Conservation (phyloP, 2,888 invertebrate species). For the Trimorus sp. region DNA sequence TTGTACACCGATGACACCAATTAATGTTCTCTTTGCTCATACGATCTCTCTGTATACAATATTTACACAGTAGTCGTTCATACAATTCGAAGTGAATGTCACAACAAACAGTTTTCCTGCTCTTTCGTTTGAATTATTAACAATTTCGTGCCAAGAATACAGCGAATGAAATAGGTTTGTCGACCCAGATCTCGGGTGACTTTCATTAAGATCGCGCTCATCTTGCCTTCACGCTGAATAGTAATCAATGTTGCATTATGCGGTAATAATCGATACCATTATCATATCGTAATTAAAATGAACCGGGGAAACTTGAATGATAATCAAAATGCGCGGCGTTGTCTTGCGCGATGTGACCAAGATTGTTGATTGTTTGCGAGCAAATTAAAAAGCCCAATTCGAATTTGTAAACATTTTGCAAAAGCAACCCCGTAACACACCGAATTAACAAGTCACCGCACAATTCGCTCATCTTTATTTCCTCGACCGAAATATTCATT, state of each 20-base stretch:
- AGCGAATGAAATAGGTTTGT: slow-evolving; percentile 9
- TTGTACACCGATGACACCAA: too few relatives aligned
- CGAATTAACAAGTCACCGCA: too few relatives aligned
- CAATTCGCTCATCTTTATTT: too few relatives aligned
- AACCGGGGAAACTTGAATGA: slow-evolving; percentile 9
- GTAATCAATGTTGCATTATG: slow-evolving; percentile 36
- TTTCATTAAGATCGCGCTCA: slow-evolving; percentile 29
- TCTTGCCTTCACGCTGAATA: slow-evolving; percentile 20
- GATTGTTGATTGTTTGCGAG: too few relatives aligned
- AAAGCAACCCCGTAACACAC: not conserved
- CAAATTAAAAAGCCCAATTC: not conserved
- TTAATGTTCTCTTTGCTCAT: too few relatives aligned
- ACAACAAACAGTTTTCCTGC: too few relatives aligned
- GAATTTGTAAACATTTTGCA: not conserved
- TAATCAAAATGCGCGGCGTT: not conserved
- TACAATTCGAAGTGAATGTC: too few relatives aligned
- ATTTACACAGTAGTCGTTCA: too few relatives aligned
- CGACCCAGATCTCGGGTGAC: slow-evolving; percentile 29
- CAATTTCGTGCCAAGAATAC: not conserved
- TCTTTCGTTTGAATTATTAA: too few relatives aligned
- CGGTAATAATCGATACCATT: slow-evolving; percentile 32
- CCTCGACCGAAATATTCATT: not conserved
- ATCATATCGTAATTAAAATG: slow-evolving; percentile 34
- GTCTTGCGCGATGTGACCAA: too few relatives aligned
- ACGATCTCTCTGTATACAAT: too few relatives aligned